These are phyloP conservation scores for Choristoneura rosaceana DNA, from an alignment of 2,888 invertebrate genomes.

Conservation along the genomic window DNA sequence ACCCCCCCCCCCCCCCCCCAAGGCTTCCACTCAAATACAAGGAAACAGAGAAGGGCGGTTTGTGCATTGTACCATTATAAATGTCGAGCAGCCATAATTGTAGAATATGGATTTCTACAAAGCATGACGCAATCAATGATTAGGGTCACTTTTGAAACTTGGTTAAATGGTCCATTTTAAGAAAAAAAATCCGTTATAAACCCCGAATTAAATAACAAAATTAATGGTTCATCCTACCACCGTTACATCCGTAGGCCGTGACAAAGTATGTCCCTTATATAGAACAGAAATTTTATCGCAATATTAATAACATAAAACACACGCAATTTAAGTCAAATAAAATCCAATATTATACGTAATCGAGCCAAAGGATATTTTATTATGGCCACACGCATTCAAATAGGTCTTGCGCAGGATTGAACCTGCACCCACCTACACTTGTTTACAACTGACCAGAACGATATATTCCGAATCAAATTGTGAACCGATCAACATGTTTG, in stretches of 20 bases:
- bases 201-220: constrained; percentile 2
- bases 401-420: constrained; percentile 69
- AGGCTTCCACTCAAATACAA: too few relatives aligned
- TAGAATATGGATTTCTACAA: too few relatives aligned
- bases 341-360: constrained; percentile 32
- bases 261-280: constrained; percentile 36
- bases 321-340: constrained; percentile 40
- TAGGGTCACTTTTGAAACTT: too few relatives aligned
- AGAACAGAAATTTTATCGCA: constrained; percentile 30
- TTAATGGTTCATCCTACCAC: constrained; percentile 17
- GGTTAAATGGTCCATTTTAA: too few relatives aligned
- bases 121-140: too few relatives aligned
- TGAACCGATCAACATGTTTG: constrained; percentile 77
- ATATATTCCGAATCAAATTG: constrained; percentile 81
- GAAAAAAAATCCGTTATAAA: neutral
- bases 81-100: too few relatives aligned
- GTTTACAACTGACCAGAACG: constrained; percentile 73
- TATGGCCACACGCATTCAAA: constrained; percentile 64
- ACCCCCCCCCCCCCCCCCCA: too few relatives aligned
- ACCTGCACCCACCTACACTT: constrained; percentile 69
- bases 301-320: constrained; percentile 37
- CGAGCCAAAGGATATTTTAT: constrained; percentile 41
- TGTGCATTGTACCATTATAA: too few relatives aligned
- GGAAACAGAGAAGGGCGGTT: too few relatives aligned
- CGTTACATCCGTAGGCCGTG: constrained; percentile 31